Evolutionary conservation across 2,888 invertebrate genomes (phyloP).

Genomic region (Cylindroiulus punctatus): DNA sequence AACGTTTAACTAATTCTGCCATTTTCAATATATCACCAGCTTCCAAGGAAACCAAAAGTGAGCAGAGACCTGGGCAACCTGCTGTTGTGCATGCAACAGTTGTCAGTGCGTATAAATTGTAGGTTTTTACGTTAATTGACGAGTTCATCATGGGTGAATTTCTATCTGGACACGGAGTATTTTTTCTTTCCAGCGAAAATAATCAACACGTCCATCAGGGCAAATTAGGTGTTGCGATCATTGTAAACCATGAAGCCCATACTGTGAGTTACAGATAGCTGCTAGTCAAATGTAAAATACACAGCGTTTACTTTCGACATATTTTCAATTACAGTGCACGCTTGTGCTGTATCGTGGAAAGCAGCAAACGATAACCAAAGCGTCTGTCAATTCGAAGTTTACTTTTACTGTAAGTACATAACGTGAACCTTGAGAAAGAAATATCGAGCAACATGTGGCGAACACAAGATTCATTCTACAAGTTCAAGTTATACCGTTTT

Average conservation of each 20-base stretch:
- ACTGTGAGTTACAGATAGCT: not conserved
- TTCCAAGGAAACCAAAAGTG: not conserved
- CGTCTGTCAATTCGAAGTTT: constrained; percentile 14
- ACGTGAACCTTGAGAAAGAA: not conserved
- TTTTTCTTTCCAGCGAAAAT: constrained; percentile 45
- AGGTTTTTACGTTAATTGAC: not conserved
- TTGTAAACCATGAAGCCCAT: constrained; percentile 44
- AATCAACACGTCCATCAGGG: constrained; percentile 53
- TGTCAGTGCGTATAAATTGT: constrained; percentile 52
- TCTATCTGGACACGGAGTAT: not conserved
- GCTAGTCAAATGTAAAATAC: not conserved
- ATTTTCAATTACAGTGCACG: constrained; percentile 37
- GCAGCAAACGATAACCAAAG: constrained; percentile 50
- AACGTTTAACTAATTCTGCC: too few relatives aligned
- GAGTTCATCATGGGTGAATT: too few relatives aligned
- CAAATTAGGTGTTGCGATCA: constrained; percentile 48
- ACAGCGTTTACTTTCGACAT: not conserved
- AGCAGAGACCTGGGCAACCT: not conserved
- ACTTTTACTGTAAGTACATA: constrained; percentile 47
- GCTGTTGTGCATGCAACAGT: constrained; percentile 49
- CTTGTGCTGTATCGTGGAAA: constrained; percentile 35
- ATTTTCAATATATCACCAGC: not conserved
- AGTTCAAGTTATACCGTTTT: constrained; percentile 20
- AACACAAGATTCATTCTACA: too few relatives aligned
- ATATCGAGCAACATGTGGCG: too few relatives aligned